Evolutionary conservation across 2,888 invertebrate genomes (phyloP).

Genomic region (Thecocarcelia acutangulata): DNA sequence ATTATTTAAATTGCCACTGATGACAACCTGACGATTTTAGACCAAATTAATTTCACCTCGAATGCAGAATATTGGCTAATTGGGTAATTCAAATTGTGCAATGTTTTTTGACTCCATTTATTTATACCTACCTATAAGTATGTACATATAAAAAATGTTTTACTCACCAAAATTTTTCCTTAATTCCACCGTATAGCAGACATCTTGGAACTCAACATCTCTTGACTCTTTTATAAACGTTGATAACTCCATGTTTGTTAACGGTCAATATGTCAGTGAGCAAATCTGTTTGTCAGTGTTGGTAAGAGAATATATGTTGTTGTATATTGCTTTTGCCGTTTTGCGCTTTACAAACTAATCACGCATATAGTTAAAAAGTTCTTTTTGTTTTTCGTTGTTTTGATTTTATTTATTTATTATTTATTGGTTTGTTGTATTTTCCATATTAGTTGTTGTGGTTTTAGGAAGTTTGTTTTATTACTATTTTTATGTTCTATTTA

Average conservation of each 20-base stretch:
- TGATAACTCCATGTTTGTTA: slow-evolving; percentile 54
- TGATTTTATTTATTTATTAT: neutral
- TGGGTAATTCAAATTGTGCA: no score
- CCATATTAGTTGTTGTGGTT: neutral
- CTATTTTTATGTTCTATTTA: slow-evolving; percentile 24
- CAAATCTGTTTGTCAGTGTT: neutral
- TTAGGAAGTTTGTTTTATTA: slow-evolving; percentile 18
- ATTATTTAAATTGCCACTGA: no score
- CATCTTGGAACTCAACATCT: slow-evolving; percentile 81
- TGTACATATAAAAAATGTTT: no score
- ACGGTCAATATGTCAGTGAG: neutral
- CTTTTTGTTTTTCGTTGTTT: slow-evolving; percentile 5
- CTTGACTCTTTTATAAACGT: slow-evolving; percentile 68
- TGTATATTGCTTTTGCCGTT: slow-evolving; percentile 11
- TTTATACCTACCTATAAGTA: no score
- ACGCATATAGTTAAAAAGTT: neutral
- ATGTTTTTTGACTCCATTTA: no score
- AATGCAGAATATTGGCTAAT: no score
- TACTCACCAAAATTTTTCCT: slow-evolving; percentile 78
- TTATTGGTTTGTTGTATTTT: neutral
- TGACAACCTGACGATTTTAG: no score
- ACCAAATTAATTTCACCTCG: no score
- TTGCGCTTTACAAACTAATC: neutral
- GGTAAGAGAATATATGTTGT: neutral
- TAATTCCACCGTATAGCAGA: slow-evolving; percentile 78